Evolutionary conservation across 2,113 vertebrate genomes (phyloP).

Genomic region (Petrocephalus zakoni): DNA sequence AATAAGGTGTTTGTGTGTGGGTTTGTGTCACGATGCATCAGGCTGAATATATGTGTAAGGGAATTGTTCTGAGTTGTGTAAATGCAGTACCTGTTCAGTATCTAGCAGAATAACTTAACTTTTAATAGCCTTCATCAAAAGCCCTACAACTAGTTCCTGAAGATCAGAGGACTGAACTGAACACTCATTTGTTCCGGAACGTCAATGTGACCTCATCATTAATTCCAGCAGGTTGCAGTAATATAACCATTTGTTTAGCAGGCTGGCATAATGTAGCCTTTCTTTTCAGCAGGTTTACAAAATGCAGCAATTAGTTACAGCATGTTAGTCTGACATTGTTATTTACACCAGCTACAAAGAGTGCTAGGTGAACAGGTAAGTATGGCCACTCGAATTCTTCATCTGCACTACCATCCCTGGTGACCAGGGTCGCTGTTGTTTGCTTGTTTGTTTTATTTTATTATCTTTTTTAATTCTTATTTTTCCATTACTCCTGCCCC

Average conservation of each 20-base stretch:
- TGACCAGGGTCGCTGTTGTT: background rate
- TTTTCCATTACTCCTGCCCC: background rate
- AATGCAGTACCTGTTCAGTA: background rate
- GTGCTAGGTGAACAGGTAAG: constrained; percentile 5
- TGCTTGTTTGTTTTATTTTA: background rate
- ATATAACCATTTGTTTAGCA: background rate
- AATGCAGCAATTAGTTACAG: background rate
- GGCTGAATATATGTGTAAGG: background rate
- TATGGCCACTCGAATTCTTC: background rate
- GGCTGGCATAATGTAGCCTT: background rate
- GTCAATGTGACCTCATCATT: background rate
- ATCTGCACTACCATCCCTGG: background rate
- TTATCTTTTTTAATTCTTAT: background rate
- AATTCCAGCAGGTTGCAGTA: background rate
- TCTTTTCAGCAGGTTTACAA: background rate
- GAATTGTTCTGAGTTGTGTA: background rate
- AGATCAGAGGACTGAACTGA: background rate
- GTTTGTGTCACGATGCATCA: background rate
- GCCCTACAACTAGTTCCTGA: background rate
- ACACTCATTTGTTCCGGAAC: background rate
- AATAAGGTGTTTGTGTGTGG: background rate
- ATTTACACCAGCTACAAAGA: background rate
- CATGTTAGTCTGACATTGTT: background rate
- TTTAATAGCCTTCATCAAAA: background rate
- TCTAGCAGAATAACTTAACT: background rate